Evolutionary conservation across 2,888 invertebrate genomes (phyloP).

Genomic region (Oscheius sp.): DNA sequence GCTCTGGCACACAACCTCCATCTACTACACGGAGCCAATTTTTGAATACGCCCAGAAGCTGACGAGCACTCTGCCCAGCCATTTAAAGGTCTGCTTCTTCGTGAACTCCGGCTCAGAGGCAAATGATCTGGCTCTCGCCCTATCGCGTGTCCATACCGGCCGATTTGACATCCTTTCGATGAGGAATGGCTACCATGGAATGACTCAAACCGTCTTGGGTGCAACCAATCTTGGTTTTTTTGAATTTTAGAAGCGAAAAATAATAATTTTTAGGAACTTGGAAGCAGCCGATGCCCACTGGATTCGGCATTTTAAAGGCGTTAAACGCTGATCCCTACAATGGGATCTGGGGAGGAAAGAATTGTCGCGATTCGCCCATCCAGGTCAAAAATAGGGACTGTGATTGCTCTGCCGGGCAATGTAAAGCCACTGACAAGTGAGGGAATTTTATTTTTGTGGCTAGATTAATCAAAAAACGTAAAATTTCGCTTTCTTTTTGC

Average conservation of each 20-base stretch:
- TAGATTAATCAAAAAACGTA: too few species aligned
- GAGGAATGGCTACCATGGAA: slow-evolving; percentile 88
- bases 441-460: too few species aligned
- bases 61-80: slow-evolving; percentile 82
- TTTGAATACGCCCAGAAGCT: slow-evolving; percentile 89
- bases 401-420: slow-evolving; percentile 72
- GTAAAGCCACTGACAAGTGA: slow-evolving; percentile 78
- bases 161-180: slow-evolving; percentile 83
- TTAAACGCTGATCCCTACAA: slow-evolving; percentile 90
- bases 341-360: slow-evolving; percentile 88
- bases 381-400: slow-evolving; percentile 66
- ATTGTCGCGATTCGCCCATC: slow-evolving; percentile 85
- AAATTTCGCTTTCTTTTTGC: too few species aligned
- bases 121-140: slow-evolving; percentile 88
- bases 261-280: slow-evolving; percentile 74
- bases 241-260: too few species aligned
- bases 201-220: slow-evolving; percentile 84
- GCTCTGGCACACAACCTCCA: slow-evolving; percentile 90
- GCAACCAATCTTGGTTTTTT: slow-evolving; percentile 79
- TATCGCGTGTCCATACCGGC: slow-evolving; percentile 85
- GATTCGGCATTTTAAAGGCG: slow-evolving; percentile 75
- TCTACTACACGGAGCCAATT: slow-evolving; percentile 88
- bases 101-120: slow-evolving; percentile 97
- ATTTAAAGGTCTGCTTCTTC: slow-evolving; percentile 88
- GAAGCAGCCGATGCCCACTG: slow-evolving; percentile 75